These are phyloP conservation scores for Idaea straminata DNA, from an alignment of 2,888 invertebrate genomes.

Conservation along the genomic window DNA sequence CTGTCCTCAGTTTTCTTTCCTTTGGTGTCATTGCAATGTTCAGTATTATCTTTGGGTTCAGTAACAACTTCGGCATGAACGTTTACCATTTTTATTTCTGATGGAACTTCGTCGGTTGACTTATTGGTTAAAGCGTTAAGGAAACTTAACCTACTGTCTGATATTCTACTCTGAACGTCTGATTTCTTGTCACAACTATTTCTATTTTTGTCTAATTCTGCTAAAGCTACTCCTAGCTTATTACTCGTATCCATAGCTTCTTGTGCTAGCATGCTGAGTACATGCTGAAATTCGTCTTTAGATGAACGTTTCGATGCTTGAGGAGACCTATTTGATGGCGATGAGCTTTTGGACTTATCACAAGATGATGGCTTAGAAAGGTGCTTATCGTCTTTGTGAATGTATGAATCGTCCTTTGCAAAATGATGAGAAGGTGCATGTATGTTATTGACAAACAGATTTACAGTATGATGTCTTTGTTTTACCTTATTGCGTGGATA, in stretches of 20 bases:
- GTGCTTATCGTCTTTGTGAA: constrained; percentile 72
- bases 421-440: constrained; percentile 71
- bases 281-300: constrained; percentile 83
- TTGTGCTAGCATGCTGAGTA: constrained; percentile 85
- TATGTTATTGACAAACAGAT: constrained; percentile 72
- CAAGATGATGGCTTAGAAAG: constrained; percentile 73
- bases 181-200: constrained; percentile 62
- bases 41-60: constrained; percentile 11
- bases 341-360: constrained; percentile 77
- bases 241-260: constrained; percentile 89
- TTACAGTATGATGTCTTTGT: constrained; percentile 75
- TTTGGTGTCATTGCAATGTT: constrained; percentile 44
- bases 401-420: constrained; percentile 77
- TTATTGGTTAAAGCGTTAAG: constrained; percentile 69
- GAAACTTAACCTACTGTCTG: constrained; percentile 73
- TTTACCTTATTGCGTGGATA: constrained; percentile 77
- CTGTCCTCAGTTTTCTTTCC: constrained; percentile 75
- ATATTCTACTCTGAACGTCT: constrained; percentile 72
- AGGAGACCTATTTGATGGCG: constrained; percentile 80
- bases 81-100: constrained; percentile 51
- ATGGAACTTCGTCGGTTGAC: constrained; percentile 41
- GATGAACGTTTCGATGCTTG: constrained; percentile 70
- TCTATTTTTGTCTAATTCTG: constrained; percentile 77
- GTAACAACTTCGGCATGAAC: constrained; percentile 44
- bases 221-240: constrained; percentile 83